Base-by-base conservation (phyloP, 2,797 vertebrate genomes). In the Enteromius viviparus region DNA sequence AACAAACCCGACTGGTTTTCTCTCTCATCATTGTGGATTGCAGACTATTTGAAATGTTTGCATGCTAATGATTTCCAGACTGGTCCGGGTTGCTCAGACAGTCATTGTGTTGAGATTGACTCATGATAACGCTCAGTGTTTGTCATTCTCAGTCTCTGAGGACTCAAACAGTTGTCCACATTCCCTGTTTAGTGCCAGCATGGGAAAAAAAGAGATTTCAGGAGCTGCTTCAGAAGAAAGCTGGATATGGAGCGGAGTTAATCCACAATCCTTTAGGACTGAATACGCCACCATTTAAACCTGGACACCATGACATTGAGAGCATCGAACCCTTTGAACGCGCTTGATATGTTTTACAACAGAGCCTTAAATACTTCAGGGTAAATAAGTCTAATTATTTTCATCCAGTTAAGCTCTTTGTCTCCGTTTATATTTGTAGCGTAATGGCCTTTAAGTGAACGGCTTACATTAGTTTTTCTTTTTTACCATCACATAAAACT, bases 351-450 rank as follows among this genome's bases (percentile, higher is more conserved):
- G 47, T 81, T 78, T 84, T 51, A 85, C 65, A 64, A 51, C 47
- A 37, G 21, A 34, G 45, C 51, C 8, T 71, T 65, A 49, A 76
- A 66, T 60, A 82, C 60, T 26, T 69, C 82, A 47, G 60, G 40
- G 23, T 68, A 69, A 76, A 84, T 79, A 82, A 78, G 75, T 84
- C 45, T 81, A 82, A 47, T 75, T 83, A 86, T 86, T 83, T 76
- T 68, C 81, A 77, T 77, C 51, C 74, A 83, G 76, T 86, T 81
- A 87, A 88, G 72, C 66, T 74, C 68, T 83, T 85, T 81, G 81
- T 74, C 51, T 34, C 17, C 51, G 34, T 81, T 80, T 84, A 87
- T 85, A 85, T 78, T 66, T 66, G 26, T 47, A 32, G 80, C 64
- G 68, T 86, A 82, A 83, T 78, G 70, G 84, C 37, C 78, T 80